Conservation (phyloP, 2,113 vertebrate species). For the Lepisosteus osseus region DNA sequence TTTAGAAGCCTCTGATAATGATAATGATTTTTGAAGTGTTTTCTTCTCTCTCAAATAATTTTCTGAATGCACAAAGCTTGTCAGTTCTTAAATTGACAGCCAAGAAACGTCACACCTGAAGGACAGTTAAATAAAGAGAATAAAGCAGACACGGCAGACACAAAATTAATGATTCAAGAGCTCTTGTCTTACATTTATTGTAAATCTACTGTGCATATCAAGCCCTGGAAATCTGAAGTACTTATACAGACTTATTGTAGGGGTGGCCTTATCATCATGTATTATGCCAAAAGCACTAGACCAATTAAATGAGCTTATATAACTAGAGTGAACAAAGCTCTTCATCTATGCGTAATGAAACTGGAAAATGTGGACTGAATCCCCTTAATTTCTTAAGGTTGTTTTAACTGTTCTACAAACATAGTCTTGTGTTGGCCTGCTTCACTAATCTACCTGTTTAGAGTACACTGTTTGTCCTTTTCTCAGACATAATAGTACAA, state of each 20-base stretch:
- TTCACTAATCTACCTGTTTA: slow-evolving; percentile 8
- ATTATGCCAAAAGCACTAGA: background rate
- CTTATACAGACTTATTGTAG: slow-evolving; percentile 1
- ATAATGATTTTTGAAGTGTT: too few species aligned
- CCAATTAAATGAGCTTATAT: background rate
- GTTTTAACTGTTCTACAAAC: background rate
- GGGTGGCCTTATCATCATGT: background rate
- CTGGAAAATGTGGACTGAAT: background rate
- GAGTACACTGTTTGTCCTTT: background rate
- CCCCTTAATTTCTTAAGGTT: slow-evolving; percentile 9
- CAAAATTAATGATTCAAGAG: too few species aligned
- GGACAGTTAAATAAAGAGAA: too few species aligned
- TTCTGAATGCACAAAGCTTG: too few species aligned
- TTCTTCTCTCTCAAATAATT: too few species aligned
- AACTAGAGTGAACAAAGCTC: background rate
- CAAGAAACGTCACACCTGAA: too few species aligned
- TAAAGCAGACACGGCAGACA: too few species aligned
- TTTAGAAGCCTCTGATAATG: too few species aligned
- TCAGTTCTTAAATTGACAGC: too few species aligned
- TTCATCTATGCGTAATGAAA: slow-evolving; percentile 12
- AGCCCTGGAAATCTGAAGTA: background rate
- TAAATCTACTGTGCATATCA: too few species aligned
- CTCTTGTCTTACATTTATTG: too few species aligned
- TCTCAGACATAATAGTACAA: background rate
- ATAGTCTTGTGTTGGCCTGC: slow-evolving; percentile 12